A percentile compares a stretch with the other conserved stretches of the same genome.
Evolutionary conservation across 2,113 vertebrate species (phyloP).

Genomic region (Orientallactaga bullata): DNA sequence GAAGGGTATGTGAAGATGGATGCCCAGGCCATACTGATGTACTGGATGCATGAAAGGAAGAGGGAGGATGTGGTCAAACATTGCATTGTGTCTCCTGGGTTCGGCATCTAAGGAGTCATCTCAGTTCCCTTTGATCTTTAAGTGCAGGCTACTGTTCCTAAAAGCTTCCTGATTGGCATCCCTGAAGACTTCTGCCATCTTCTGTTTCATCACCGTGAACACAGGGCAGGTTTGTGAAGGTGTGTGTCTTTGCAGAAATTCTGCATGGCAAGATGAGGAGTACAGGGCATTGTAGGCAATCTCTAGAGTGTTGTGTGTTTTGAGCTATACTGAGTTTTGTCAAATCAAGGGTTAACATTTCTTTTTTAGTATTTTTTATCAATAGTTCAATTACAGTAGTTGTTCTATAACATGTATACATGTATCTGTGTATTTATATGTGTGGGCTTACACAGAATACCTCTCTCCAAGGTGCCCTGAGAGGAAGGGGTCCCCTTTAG

Average conservation of each 20-base stretch:
- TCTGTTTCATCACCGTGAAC: slow-evolving; percentile 44
- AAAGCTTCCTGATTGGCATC: slow-evolving; percentile 64
- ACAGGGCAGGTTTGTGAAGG: background rate
- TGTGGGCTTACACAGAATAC: background rate
- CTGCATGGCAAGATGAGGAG: background rate
- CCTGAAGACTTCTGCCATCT: slow-evolving; percentile 49
- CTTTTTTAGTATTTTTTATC: background rate
- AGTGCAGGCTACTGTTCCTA: slow-evolving; percentile 45
- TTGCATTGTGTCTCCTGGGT: slow-evolving; percentile 4
- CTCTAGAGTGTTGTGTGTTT: background rate
- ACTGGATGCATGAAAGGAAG: background rate
- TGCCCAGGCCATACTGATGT: background rate
- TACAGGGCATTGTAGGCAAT: background rate
- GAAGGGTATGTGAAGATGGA: fast-evolving
- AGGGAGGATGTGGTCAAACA: background rate
- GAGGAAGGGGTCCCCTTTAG: background rate
- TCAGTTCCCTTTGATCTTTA: slow-evolving; percentile 55
- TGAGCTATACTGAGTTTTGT: background rate
- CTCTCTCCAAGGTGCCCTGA: background rate
- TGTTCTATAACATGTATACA: background rate
- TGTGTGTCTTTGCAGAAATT: background rate
- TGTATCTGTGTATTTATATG: background rate
- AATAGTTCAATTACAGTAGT: background rate
- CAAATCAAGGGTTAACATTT: background rate
- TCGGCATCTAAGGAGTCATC: slow-evolving; percentile 40